phyloP scores from a whole-genome alignment of 2,113 vertebrate species.

The Phylloscopus whistleri region DNA sequence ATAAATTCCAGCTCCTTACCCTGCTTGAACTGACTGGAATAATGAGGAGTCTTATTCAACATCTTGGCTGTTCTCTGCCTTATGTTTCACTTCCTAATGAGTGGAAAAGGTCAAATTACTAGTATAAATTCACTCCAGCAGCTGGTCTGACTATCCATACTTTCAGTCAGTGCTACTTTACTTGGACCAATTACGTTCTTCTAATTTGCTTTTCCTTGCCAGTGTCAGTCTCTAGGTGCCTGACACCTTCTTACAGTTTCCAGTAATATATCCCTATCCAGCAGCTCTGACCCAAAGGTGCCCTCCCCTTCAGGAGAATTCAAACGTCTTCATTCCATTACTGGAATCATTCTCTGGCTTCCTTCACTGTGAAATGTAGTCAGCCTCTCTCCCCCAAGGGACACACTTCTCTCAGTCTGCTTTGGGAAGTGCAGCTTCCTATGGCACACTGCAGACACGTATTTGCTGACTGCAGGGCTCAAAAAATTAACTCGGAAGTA shows the following conservation, averaged over 20 bases:
- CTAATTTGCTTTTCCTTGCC: neutral
- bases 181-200: neutral
- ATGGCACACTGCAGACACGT: fast-evolving
- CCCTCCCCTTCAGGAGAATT: neutral
- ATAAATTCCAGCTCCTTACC: neutral
- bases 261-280: neutral
- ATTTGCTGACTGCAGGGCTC: neutral
- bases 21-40: neutral
- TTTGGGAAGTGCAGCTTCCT: neutral
- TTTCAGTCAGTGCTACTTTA: neutral
- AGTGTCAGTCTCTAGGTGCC: neutral
- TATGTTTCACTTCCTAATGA: neutral
- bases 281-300: neutral
- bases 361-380: neutral
- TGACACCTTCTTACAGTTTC: neutral
- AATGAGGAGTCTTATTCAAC: neutral
- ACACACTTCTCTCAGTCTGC: neutral
- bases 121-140: neutral
- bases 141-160: neutral
- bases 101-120: neutral
- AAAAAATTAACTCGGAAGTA: neutral
- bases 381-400: neutral
- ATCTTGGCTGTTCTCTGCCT: neutral
- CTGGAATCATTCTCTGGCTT: neutral
- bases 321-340: neutral